Conservation (phyloP, 2,113 vertebrate species). For the Fregetta grallaria region DNA sequence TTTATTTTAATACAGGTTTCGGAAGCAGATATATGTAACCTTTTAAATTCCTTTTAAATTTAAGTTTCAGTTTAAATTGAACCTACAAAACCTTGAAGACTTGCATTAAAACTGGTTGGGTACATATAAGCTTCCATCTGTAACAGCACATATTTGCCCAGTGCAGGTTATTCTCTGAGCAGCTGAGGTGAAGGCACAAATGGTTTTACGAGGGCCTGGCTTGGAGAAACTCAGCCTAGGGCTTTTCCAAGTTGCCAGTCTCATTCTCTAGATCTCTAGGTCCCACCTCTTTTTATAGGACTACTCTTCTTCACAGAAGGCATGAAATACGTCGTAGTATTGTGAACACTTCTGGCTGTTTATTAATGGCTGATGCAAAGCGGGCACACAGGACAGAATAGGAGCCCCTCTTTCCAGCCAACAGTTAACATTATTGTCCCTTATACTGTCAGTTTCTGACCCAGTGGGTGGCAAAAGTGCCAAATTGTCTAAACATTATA, state of each 20-base stretch:
- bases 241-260: background rate
- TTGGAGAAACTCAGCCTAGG: background rate
- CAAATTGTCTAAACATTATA: background rate
- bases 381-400: background rate
- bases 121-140: background rate
- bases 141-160: background rate
- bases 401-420: background rate
- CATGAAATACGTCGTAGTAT: background rate
- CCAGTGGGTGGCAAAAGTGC: background rate
- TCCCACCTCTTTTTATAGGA: background rate
- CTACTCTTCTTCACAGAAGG: background rate
- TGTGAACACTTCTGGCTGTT: background rate
- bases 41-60: background rate
- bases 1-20: background rate
- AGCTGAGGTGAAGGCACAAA: background rate
- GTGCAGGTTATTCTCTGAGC: background rate
- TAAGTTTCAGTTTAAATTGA: background rate
- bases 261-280: background rate
- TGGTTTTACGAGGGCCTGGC: background rate
- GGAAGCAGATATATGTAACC: background rate
- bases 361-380: background rate
- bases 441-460: background rate
- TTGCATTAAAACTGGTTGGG: background rate
- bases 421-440: background rate
- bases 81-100: background rate